phyloP scores from a whole-genome alignment of 2,888 invertebrate genomes.

The Trichopria drosophilae region DNA sequence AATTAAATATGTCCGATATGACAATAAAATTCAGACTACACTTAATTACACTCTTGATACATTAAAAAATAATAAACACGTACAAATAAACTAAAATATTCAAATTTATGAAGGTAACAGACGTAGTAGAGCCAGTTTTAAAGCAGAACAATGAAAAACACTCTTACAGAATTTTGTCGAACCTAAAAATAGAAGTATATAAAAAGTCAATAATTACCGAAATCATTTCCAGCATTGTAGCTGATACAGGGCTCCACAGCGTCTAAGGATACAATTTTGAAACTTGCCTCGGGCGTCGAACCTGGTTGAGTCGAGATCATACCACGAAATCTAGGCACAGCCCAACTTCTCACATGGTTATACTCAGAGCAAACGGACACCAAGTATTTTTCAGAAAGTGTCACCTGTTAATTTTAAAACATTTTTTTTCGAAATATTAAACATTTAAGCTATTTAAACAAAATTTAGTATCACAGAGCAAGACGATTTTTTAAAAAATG shows the following conservation, averaged over 20 bases:
- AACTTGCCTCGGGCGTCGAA: conserved; percentile 94
- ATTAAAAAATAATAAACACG: too few species aligned
- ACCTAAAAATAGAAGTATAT: neutral
- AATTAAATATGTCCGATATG: too few species aligned
- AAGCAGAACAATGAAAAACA: too few species aligned
- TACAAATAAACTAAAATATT: too few species aligned
- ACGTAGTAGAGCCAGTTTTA: too few species aligned
- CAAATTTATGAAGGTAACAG: too few species aligned
- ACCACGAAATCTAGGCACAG: conserved; percentile 93
- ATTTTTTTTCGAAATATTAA: neutral
- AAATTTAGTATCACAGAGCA: too few species aligned
- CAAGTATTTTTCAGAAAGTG: conserved; percentile 91
- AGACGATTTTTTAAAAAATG: too few species aligned
- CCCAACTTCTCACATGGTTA: conserved; percentile 97
- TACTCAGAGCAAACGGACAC: conserved; percentile 97
- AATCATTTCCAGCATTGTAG: conserved; percentile 68
- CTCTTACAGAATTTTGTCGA: neutral
- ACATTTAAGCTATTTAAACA: neutral
- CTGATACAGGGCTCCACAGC: conserved; percentile 69
- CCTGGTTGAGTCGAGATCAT: conserved; percentile 99
- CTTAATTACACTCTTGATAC: too few species aligned
- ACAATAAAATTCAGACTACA: too few species aligned
- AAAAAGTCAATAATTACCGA: conserved; percentile 47
- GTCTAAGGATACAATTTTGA: conserved; percentile 87
- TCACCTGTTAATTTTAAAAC: conserved; percentile 65